Evolutionary conservation across 2,797 vertebrate genomes (phyloP), one percentile per base, ranked within the genome.

Genomic region (Myotis vivesi): DNA sequence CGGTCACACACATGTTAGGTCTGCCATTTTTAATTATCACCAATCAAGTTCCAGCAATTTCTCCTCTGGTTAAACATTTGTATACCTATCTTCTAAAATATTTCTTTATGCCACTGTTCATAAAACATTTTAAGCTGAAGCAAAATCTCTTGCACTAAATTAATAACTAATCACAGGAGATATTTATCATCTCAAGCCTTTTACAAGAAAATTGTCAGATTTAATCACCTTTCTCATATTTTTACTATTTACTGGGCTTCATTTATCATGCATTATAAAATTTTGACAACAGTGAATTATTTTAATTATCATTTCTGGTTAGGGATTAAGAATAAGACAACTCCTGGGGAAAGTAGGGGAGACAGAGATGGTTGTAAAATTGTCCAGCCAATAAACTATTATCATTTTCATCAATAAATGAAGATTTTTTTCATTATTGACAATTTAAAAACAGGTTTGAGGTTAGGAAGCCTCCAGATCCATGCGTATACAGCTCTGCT

Each of bases 161-260:
- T 98, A 99, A 98, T 98, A 98, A 98, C 98, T 98, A 98, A 98
- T 98, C 98, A 98, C 97, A 97, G 97, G 95, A 98, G 98, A 98
- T 98, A 99, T 99, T 99, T 99, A 99, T 99, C 98, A 98, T 98
- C 98, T 98, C 80, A 41, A 98, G 97, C 82, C 98, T 98, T 98
- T 98, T 98, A 98, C 97, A 98, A 97, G 94, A 98, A 98, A 98
- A 98, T 98, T 99, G 99, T 99, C 99, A 99, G 98, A 98, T 98
- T 99, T 99, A 99, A 99, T 99, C 98, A 98, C 96, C 97, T 95
- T 98, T 28, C 95, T 98, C 98, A 98, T 98, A 98, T 98, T 98
- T 98, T 98, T 96, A 97, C 97, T 98, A 97, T 98, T 98, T 98
- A 97, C 90, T 69, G 83, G 95, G 95, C 94, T 97, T 98, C 98